These are phyloP conservation scores for Rallus limicola DNA, from an alignment of 2,113 vertebrate genomes.

Conservation along the genomic window DNA sequence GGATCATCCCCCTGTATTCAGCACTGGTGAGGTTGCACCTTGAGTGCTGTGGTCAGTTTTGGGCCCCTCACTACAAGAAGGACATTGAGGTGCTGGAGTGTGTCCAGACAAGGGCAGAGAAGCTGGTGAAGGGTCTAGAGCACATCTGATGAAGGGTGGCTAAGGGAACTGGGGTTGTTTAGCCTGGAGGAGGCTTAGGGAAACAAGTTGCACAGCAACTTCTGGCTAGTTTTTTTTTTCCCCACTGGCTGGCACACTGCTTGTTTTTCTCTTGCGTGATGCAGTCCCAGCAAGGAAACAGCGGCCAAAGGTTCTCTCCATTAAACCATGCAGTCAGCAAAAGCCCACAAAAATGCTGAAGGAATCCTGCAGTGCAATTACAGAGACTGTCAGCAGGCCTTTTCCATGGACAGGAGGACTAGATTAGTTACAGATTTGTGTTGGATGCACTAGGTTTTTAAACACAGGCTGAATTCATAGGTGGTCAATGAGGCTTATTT, in stretches of 20 bases:
- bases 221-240: background rate
- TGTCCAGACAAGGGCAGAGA: too few relatives aligned
- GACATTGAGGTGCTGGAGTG: too few relatives aligned
- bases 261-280: background rate
- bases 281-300: background rate
- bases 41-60: too few relatives aligned
- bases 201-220: background rate
- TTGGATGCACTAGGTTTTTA: background rate
- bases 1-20: too few relatives aligned
- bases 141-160: too few relatives aligned
- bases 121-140: too few relatives aligned
- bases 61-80: too few relatives aligned
- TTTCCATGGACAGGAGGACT: rapidly evolving
- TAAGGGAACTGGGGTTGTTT: too few relatives aligned
- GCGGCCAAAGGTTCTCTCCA: background rate
- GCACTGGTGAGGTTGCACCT: too few relatives aligned
- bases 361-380: background rate
- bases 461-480: background rate
- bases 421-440: rapidly evolving
- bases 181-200: too few relatives aligned
- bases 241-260: background rate
- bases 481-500: rapidly evolving
- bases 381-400: background rate
- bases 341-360: background rate
- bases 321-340: background rate